A percentile compares a stretch with the other conserved stretches of the same genome.
phyloP scores from a whole-genome alignment of 1,140 invertebrate species.

The Bradysia coprophila region DNA sequence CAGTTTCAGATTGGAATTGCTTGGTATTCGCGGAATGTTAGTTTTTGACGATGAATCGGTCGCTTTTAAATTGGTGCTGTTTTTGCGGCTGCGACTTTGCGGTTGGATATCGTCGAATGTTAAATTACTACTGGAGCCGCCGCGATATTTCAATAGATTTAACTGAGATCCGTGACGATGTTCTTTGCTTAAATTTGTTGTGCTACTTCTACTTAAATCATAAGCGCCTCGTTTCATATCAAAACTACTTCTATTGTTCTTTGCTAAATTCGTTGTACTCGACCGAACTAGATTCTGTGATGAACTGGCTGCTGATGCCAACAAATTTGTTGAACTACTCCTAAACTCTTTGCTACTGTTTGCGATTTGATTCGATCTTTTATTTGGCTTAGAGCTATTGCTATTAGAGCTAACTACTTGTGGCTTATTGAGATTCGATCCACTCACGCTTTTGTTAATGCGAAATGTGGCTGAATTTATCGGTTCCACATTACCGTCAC shows the following conservation, averaged over 20 bases:
- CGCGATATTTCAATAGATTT: neutral
- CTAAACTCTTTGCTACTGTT: neutral
- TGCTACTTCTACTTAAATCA: slow-evolving; percentile 2
- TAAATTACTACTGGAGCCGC: neutral
- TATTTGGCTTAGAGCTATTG: neutral
- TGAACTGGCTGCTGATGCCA: neutral
- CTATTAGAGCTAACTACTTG: neutral
- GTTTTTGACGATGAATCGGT: neutral
- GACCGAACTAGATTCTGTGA: slow-evolving; percentile 2
- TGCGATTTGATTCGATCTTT: neutral
- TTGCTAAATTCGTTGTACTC: slow-evolving; percentile 4
- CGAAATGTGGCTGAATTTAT: slow-evolving; percentile 3
- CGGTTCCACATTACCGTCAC: neutral
- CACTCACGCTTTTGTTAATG: slow-evolving; percentile 3
- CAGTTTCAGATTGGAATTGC: neutral
- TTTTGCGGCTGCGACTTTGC: neutral
- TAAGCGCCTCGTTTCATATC: neutral
- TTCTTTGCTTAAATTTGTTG: slow-evolving; percentile 3
- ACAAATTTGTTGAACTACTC: neutral
- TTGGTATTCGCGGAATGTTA: neutral
- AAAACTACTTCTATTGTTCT: neutral
- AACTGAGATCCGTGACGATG: neutral
- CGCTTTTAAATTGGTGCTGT: neutral
- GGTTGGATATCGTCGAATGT: slow-evolving; percentile 1
- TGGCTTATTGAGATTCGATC: neutral